Conservation (phyloP, 2,113 vertebrate genomes). For the Tragelaphus scriptus region DNA sequence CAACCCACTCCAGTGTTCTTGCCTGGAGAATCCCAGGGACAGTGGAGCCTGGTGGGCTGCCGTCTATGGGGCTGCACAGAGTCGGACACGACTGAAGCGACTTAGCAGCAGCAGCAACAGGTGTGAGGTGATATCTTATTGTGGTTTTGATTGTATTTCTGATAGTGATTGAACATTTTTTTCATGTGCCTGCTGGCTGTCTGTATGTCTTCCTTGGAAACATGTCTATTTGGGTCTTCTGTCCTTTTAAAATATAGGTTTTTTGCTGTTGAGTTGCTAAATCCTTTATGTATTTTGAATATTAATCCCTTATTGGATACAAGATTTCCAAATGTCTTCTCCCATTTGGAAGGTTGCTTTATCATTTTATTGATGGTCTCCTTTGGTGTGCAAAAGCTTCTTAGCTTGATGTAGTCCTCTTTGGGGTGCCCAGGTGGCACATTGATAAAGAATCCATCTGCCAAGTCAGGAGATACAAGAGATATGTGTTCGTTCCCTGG, state of each 20-base stretch:
- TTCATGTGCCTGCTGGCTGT: background rate
- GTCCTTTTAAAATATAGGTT: background rate
- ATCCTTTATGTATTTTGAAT: background rate
- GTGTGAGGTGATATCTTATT: background rate
- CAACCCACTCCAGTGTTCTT: too few species aligned
- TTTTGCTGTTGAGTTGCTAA: background rate
- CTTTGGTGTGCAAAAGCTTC: background rate
- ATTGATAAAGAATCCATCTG: background rate
- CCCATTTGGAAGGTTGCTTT: background rate
- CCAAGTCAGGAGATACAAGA: background rate
- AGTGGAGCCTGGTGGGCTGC: too few species aligned
- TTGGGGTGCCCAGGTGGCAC: background rate
- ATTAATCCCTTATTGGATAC: background rate
- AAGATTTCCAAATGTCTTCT: background rate
- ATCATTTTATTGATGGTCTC: background rate
- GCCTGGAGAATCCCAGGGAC: too few species aligned
- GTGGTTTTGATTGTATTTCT: background rate
- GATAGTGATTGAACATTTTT: background rate
- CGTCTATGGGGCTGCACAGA: too few species aligned
- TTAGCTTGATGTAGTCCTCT: background rate
- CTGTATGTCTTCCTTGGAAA: background rate
- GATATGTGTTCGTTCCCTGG: background rate
- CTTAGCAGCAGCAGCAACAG: too few species aligned
- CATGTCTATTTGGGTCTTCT: background rate
- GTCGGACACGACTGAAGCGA: too few species aligned